Conservation (phyloP, 2,888 invertebrate genomes). For the Muschampia plurimacula region DNA sequence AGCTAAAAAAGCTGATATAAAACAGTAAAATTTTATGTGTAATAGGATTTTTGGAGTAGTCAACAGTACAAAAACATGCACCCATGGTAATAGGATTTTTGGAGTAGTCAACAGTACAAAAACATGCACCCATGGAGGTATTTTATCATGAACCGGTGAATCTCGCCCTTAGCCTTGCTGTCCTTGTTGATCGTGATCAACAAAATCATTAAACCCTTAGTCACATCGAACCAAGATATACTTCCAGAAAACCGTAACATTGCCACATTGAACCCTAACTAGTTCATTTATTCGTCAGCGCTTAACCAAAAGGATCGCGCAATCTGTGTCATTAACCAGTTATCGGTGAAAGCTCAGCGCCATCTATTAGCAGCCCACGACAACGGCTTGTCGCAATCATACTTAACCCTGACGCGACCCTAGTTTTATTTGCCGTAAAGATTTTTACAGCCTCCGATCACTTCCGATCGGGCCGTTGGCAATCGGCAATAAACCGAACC, state of each 20-base stretch:
- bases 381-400: conserved; percentile 62
- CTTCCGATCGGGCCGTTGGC: conserved; percentile 61
- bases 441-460: conserved; percentile 37
- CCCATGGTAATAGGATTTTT: too few species aligned
- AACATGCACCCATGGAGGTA: too few species aligned
- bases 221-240: not conserved
- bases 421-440: conserved; percentile 20
- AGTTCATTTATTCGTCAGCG: conserved; percentile 3
- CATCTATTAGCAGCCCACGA: conserved; percentile 40
- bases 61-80: too few species aligned
- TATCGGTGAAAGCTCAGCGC: conserved; percentile 33
- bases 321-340: conserved; percentile 9
- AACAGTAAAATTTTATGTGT: too few species aligned
- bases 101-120: too few species aligned
- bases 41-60: too few species aligned
- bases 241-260: not conserved
- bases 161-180: too few species aligned
- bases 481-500: conserved; percentile 64
- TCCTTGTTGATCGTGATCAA: too few species aligned
- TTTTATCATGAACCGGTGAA: too few species aligned
- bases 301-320: not conserved
- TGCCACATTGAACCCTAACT: not conserved
- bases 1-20: too few species aligned
- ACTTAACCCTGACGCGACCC: conserved; percentile 68
- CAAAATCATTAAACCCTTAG: not conserved